Evolutionary conservation across 1,140 invertebrate species (phyloP), one percentile per base, ranked within the genome.

Genomic region (Drosophila sp.): DNA sequence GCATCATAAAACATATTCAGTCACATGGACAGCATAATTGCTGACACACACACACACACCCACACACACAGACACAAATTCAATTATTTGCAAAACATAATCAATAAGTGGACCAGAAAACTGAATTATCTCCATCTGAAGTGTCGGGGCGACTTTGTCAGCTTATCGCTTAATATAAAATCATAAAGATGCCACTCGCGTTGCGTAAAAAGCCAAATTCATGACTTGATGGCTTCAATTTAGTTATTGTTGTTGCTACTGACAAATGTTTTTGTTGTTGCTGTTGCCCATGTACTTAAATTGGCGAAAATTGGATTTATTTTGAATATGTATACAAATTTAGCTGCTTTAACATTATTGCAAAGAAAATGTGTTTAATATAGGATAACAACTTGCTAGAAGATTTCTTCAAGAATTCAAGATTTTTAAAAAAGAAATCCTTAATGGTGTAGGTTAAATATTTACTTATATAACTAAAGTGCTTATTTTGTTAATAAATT

Each of bases 1-100:
- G 47, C 70, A 68, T 70, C 70, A 62, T 60, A 72, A 70, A 63
- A 41, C 54, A 63, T 41, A 38, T 38, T 25, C 4, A 25, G 50
- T 30, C 33, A 11, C 57, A 17, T 29, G 69, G 55, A 61, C 29
- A 33, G 56, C 41, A 40, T 33, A 67, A 61, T 67, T 62, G 72
- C 61, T 62, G n/a, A 38, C 25, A 60, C 11, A 23, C 58, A 11
- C 30, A 30, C 30, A 30, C 30, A 30, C 30, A 30, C 33, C 10
- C 10, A 38, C 7, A 50, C 25, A 50, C 25, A 23, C 25, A 25
- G 10, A 27, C 27, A 23, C 3, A 27, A 50, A 50, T 50, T 50
- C 25, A 50, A 50, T 50, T 50, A 50, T 50, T 7, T 10, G 1
- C 23, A 7, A 47, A 50, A 4, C 44, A 50, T 50, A 50, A 27